Percentiles rank a stretch among this genome's conserved stretches.
These are phyloP conservation scores for Phorcus lineatus DNA, from an alignment of 2,888 invertebrate species.

Conservation along the genomic window DNA sequence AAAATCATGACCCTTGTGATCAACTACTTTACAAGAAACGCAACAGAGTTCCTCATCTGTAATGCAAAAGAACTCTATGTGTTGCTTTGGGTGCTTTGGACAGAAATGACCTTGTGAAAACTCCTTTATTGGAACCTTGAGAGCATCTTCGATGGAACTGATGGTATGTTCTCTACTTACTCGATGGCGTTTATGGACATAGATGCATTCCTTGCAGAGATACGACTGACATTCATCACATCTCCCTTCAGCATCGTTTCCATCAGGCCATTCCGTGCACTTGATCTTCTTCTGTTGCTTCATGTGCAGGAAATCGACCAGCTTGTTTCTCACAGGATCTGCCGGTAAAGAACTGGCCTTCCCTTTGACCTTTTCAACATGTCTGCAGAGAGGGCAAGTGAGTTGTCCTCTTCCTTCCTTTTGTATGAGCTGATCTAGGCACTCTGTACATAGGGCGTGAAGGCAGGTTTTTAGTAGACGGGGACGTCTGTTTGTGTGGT, in stretches of 20 bases:
- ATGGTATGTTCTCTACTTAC: not conserved
- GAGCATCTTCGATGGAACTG: not conserved
- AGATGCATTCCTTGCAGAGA: not conserved
- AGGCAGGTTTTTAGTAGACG: not conserved
- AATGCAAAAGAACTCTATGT: not conserved
- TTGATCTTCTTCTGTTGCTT: not conserved
- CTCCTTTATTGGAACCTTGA: not conserved
- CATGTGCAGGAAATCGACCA: not conserved
- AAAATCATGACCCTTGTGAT: not conserved
- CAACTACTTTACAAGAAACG: not conserved
- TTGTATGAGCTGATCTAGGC: not conserved
- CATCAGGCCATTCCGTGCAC: not conserved
- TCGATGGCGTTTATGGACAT: slow-evolving; percentile 8
- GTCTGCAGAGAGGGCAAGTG: not conserved
- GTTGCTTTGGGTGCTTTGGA: not conserved
- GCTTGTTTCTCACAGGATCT: not conserved
- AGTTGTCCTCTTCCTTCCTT: slow-evolving; percentile 1
- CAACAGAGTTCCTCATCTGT: not conserved
- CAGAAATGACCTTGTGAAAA: not conserved
- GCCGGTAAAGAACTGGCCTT: not conserved
- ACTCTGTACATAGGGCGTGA: not conserved
- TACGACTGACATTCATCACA: not conserved
- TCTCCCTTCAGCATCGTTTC: not conserved
- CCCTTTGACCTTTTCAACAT: not conserved
- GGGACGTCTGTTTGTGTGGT: not conserved